Evolutionary conservation across 2,888 invertebrate species (phyloP).

Genomic region (Idaea dimidiata): DNA sequence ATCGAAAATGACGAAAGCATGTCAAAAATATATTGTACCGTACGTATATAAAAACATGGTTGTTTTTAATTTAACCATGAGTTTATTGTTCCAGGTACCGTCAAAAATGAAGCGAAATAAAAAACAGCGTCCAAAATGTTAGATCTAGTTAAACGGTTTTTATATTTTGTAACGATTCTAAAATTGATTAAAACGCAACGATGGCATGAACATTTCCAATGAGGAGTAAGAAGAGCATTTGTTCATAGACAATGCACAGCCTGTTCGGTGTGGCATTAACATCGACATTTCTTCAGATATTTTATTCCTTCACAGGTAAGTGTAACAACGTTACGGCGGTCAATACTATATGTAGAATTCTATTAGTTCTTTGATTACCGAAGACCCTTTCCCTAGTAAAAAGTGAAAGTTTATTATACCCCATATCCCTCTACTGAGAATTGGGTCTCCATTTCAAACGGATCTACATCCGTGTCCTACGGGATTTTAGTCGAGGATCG

Average conservation of each 20-base stretch:
- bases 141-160: constrained; percentile 10
- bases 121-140: constrained; percentile 26
- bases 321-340: background rate
- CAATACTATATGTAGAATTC: constrained; percentile 1
- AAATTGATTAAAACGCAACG: constrained; percentile 9
- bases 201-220: constrained; percentile 60
- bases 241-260: constrained; percentile 73
- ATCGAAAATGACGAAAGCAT: background rate
- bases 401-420: background rate
- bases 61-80: constrained; percentile 1
- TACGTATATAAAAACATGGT: background rate
- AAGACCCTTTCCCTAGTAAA: background rate
- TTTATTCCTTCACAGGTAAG: constrained; percentile 65
- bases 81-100: constrained; percentile 48
- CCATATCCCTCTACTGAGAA: background rate
- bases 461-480: background rate
- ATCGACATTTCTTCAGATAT: constrained; percentile 69
- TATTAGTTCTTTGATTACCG: background rate
- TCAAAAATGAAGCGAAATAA: constrained; percentile 41
- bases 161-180: background rate
- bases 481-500: background rate
- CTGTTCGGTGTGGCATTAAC: constrained; percentile 65
- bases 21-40: background rate
- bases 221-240: constrained; percentile 55
- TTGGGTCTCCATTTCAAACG: background rate